Conservation (phyloP, 2,888 invertebrate genomes). For the Hirtodrosophila histrioides region DNA sequence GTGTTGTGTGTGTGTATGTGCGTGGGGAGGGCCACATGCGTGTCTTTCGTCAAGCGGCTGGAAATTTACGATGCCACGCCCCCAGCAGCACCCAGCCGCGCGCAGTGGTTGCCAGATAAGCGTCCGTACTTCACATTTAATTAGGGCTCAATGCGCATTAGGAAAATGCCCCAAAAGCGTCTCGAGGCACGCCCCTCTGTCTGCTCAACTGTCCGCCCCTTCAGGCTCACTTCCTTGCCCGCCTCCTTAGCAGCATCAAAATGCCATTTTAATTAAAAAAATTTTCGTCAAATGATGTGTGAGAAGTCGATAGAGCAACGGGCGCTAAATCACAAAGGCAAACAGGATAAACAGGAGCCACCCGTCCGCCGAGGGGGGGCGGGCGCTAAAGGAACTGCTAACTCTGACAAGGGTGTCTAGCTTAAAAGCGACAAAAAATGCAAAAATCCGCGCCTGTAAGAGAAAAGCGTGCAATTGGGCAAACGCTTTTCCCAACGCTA, state of each 20-base stretch:
- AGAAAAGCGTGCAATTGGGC: conserved; percentile 43
- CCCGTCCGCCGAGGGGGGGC: background rate
- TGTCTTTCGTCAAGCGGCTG: conserved; percentile 46
- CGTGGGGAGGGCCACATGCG: conserved; percentile 16
- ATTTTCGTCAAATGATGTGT: conserved; percentile 69
- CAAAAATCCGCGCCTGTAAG: conserved; percentile 42
- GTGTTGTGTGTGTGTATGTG: conserved; percentile 20
- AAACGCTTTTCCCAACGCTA: conserved; percentile 49
- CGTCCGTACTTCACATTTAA: conserved; percentile 67
- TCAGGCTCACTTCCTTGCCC: background rate
- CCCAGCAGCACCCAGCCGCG: background rate
- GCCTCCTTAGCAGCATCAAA: conserved; percentile 54
- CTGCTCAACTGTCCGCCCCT: background rate
- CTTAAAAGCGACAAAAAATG: conserved; percentile 40
- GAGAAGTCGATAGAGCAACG: conserved; percentile 77
- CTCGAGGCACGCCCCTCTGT: conserved; percentile 61
- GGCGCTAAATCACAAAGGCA: conserved; percentile 73
- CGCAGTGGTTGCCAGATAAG: conserved; percentile 51
- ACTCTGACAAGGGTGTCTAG: conserved; percentile 56
- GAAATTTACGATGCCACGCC: conserved; percentile 58
- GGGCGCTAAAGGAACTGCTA: conserved; percentile 8
- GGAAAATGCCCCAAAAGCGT: conserved; percentile 60
- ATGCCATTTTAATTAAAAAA: conserved; percentile 73
- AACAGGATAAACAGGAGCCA: conserved; percentile 56
- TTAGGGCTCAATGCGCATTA: conserved; percentile 75